Evolutionary conservation across 2,113 vertebrate genomes (phyloP).

Genomic region (Prionailurus bengalensis): DNA sequence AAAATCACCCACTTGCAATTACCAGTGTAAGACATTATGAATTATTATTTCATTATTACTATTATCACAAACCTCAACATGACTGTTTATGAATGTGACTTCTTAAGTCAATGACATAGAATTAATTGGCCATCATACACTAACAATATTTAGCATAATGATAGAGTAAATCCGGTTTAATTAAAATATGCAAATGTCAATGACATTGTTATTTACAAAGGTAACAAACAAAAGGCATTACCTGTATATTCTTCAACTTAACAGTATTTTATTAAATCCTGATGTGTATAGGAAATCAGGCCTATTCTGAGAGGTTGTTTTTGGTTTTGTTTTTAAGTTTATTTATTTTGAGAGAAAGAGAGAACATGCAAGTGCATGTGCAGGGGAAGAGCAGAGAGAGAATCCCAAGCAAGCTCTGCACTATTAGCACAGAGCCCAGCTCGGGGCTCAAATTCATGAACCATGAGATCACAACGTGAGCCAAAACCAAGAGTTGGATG

Average conservation of each 20-base stretch:
- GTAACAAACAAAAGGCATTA: slow-evolving; percentile 71
- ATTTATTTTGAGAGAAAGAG: too few species aligned
- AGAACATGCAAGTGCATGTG: too few species aligned
- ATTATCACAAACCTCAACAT: slow-evolving; percentile 74
- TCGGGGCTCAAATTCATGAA: too few species aligned
- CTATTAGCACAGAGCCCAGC: too few species aligned
- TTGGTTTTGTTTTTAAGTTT: too few species aligned
- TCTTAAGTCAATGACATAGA: slow-evolving; percentile 79
- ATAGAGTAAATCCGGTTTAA: slow-evolving; percentile 76
- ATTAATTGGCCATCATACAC: slow-evolving; percentile 82
- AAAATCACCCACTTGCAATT: slow-evolving; percentile 73
- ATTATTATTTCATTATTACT: slow-evolving; percentile 80
- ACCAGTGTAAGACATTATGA: slow-evolving; percentile 39
- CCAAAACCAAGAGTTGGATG: too few species aligned
- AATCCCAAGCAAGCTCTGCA: too few species aligned
- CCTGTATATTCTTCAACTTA: slow-evolving; percentile 64
- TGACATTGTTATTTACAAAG: slow-evolving; percentile 62
- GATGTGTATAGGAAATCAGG: slow-evolving; percentile 46
- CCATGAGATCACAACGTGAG: too few species aligned
- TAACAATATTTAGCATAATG: slow-evolving; percentile 77
- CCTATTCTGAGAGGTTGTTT: background rate
- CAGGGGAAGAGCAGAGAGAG: too few species aligned
- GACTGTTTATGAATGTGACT: slow-evolving; percentile 76
- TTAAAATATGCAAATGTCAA: slow-evolving; percentile 79
- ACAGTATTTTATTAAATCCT: slow-evolving; percentile 64